Evolutionary conservation across 2,113 vertebrate genomes (phyloP).

Genomic region (Puffinus mauretanicus): DNA sequence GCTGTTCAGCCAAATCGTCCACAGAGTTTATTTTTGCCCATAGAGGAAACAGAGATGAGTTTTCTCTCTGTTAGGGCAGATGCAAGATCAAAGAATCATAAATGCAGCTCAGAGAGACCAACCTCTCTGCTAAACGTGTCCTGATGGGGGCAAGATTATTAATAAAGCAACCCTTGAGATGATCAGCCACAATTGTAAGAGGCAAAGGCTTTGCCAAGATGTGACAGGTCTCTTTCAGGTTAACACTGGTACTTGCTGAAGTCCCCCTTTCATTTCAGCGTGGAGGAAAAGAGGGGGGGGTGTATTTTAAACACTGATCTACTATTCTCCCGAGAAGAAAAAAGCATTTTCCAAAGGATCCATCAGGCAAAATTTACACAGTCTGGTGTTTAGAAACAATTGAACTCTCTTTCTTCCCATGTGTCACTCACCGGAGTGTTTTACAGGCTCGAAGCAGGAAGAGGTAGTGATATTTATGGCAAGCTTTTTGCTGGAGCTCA

Average conservation of each 20-base stretch:
- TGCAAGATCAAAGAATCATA: slow-evolving; percentile 37
- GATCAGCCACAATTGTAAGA: not conserved
- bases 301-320: not conserved
- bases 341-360: not conserved
- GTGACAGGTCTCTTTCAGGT: not conserved
- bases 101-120: not conserved
- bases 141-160: not conserved
- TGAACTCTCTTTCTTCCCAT: not conserved
- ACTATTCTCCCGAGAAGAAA: not conserved
- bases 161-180: not conserved
- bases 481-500: slow-evolving; percentile 15
- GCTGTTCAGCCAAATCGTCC: slow-evolving; percentile 45
- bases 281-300: not conserved
- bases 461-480: slow-evolving; percentile 9
- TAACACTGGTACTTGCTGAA: not conserved
- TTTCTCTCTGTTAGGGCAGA: slow-evolving; percentile 28
- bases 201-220: not conserved
- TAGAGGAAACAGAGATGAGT: slow-evolving; percentile 27
- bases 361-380: not conserved
- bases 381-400: not conserved
- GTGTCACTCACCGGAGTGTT: slow-evolving; percentile 1
- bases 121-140: not conserved
- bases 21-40: slow-evolving; percentile 55
- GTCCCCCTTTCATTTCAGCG: not conserved
- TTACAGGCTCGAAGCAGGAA: slow-evolving; percentile 9